Base-by-base conservation (phyloP, 2,888 invertebrate species). In the Melieria omissa region DNA sequence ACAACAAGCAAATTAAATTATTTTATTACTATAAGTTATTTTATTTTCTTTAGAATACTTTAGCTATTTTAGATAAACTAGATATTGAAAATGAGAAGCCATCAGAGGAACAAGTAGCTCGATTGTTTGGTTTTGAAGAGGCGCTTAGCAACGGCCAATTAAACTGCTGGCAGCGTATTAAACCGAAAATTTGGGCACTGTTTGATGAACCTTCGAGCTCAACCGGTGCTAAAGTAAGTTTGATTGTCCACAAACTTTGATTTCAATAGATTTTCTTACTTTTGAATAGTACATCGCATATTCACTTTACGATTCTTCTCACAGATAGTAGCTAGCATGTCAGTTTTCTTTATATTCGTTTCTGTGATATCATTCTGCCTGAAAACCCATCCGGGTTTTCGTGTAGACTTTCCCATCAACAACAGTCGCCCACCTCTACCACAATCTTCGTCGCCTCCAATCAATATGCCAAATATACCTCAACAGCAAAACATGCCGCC, bases 131-230 rank as follows among this genome's bases (percentile, higher is more conserved):
- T 10, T 93, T 93, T 87, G 94, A 95, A 85, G 95, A 96, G 82
- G 94, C 94, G 47, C 94, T 94, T 84, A 89, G 92, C 78, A 90
- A 91, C 61, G 95, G 95, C 5, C 92, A 92, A 58, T 88, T 95
- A 69, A 93, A 93, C 9, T 89, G 91, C 77, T 98, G 98, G 98
- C 97, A 97, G 88, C 90, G 93, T 76, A 88, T 96, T 79, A 96
- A 97, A 83, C 97, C 97, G 5, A 94, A 93, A 85, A 92, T 98
- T 65, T 98, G 97, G 97, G 94, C 97, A 4, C 88, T 98, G 70
- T 98, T 99, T 85, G 97, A 98, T 84, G 98, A 98, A 87, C 98
- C 98, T 0, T 96, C 97, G 81, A 97, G 97, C 77, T 97, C 97
- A 70, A 92, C 92, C 65, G 90, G 92, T 75, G 97, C 97, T 74